Percentiles rank a stretch among this genome's conserved stretches.
Conservation (phyloP, 2,888 invertebrate genomes). For the Rhaphigaster nebulosa region DNA sequence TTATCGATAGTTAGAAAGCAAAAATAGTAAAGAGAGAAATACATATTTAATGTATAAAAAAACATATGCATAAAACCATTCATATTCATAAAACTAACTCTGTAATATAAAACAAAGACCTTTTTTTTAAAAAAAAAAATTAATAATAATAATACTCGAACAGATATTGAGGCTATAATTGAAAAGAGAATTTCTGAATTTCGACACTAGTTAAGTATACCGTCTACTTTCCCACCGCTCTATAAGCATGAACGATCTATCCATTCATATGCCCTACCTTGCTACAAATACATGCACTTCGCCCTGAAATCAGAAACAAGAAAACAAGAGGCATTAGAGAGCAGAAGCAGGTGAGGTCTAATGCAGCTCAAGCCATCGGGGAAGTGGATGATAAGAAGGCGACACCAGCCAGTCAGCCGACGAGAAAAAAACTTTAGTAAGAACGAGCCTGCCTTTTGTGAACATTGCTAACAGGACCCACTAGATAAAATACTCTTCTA, state of each 20-base stretch:
- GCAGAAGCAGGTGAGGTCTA: conserved; percentile 3
- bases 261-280: not conserved
- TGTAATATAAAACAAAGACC: too few species aligned
- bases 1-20: too few species aligned
- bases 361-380: not conserved
- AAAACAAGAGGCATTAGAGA: conserved; percentile 6
- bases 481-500: not conserved
- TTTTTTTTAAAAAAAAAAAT: too few species aligned
- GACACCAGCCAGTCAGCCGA: not conserved
- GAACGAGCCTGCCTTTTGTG: not conserved
- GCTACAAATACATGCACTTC: not conserved
- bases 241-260: not conserved
- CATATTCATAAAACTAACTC: too few species aligned
- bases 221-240: not conserved
- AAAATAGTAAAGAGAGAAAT: too few species aligned
- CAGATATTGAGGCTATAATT: too few species aligned
- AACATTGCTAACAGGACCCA: not conserved
- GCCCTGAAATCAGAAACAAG: conserved; percentile 8
- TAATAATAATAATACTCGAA: too few species aligned
- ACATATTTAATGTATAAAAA: too few species aligned
- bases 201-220: too few species aligned
- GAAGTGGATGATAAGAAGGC: conserved; percentile 16
- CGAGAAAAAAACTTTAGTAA: not conserved
- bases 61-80: too few species aligned
- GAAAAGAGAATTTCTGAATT: not conserved